phyloP scores from a whole-genome alignment of 2,113 vertebrate genomes.

The Cyprinodon tularosa region DNA sequence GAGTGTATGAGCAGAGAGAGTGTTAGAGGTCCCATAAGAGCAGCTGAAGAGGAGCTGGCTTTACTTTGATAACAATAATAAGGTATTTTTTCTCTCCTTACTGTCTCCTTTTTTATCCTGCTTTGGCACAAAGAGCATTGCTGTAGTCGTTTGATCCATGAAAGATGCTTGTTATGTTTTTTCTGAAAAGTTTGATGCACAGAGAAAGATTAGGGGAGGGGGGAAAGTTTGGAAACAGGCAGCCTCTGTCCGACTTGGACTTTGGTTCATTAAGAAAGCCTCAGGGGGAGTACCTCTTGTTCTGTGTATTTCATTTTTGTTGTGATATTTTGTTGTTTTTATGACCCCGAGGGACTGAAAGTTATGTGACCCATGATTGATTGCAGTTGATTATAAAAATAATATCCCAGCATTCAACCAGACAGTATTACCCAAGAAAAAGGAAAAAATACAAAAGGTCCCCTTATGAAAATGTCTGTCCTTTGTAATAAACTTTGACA shows the following conservation, averaged over 20 bases:
- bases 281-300: conserved; percentile 39
- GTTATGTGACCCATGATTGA: not conserved
- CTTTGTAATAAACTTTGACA: not conserved
- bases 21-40: conserved; percentile 70
- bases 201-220: conserved; percentile 39
- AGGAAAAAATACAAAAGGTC: not conserved
- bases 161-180: conserved; percentile 69
- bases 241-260: conserved; percentile 66
- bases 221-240: conserved; percentile 54
- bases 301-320: conserved; percentile 25
- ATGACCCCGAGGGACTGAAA: not conserved
- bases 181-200: conserved; percentile 70
- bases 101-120: conserved; percentile 37
- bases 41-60: conserved; percentile 68
- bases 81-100: conserved; percentile 59
- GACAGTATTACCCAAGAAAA: not conserved
- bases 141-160: conserved; percentile 70
- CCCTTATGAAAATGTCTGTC: not conserved
- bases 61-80: conserved; percentile 79
- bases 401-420: not conserved
- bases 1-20: conserved; percentile 59
- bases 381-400: not conserved
- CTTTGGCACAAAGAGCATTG: conserved; percentile 72
- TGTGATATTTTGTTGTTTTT: not conserved
- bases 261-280: conserved; percentile 60